Conservation (phyloP, 2,113 vertebrate genomes). For the Oceanites oceanicus region DNA sequence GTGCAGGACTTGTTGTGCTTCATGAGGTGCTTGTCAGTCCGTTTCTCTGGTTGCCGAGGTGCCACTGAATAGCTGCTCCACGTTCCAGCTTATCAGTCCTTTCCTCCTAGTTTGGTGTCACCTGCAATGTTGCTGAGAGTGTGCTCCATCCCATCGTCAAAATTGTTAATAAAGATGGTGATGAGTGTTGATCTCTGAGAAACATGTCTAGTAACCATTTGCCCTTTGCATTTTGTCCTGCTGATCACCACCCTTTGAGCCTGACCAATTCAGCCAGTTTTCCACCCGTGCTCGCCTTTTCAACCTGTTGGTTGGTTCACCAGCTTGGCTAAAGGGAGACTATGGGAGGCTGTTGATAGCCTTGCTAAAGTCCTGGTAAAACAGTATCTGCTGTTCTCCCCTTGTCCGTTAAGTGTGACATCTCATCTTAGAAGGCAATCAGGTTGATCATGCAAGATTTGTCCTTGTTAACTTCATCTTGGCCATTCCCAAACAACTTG, state of each 20-base stretch:
- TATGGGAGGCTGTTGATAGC: background rate
- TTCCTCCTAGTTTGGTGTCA: background rate
- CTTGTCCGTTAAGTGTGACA: background rate
- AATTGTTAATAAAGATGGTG: background rate
- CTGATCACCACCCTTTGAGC: background rate
- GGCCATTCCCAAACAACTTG: background rate
- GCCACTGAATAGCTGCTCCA: background rate
- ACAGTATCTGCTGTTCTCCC: background rate
- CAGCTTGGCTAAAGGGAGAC: background rate
- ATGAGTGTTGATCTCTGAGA: background rate
- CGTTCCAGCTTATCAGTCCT: background rate
- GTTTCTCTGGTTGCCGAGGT: background rate
- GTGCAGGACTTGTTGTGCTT: background rate
- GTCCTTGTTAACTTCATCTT: background rate
- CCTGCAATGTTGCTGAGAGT: background rate
- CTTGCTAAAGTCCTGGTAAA: background rate
- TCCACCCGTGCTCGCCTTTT: background rate
- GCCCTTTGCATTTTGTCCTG: background rate
- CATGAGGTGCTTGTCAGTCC: background rate
- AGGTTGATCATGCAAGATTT: background rate
- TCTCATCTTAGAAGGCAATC: background rate
- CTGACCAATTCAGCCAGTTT: background rate
- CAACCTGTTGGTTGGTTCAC: background rate
- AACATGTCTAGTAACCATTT: background rate
- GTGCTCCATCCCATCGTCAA: fast-evolving